Evolutionary conservation across 2,797 vertebrate species (phyloP), one percentile per base, ranked within the genome.

Genomic region (Cheirogaleus major): DNA sequence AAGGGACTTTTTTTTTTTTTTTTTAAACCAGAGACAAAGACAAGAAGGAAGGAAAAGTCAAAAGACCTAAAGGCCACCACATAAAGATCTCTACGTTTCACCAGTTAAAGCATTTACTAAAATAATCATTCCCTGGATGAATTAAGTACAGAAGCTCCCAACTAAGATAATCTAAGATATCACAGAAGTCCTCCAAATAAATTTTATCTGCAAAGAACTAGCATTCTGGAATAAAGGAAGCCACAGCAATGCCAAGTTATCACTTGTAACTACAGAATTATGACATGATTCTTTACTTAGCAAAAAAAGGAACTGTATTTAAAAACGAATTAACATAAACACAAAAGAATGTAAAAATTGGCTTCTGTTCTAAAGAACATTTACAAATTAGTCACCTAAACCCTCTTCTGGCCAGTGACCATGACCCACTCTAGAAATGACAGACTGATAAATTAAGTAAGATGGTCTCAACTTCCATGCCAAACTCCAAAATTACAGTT

Each of bases 311-410:
- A 81, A 75, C 45, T 81, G 73, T 63, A 55, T 65, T 88, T 88
- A 76, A 96, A 93, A 96, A 67, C 12, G 82, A 95, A 69, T 41
- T 30, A 81, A 88, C 8, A 32, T 45, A 94, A 67, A 63, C 35
- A 89, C 11, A 55, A 50, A 75, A 76, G 11, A 83, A 90, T 89
- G 88, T 93, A 32, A 50, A 93, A 89, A 90, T 11, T 79, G 59
- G 20, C 23, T 81, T 97, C 55, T 43, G 10, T 67, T 59, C 52
- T 79, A 70, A 84, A 79, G 84, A 89, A 87, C n/a, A 69, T 17
- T 17, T 84, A 73, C 22, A 83, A 95, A 69, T 43, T 7, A 48
- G 41, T 69, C 30, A 93, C 65, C 8, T 10, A 69, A 72, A 79
- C 7, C 7, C 91, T 85, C 95, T 59, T 84, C 69, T 81, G 87